Conservation (phyloP, 2,797 vertebrate genomes). For the Acipenser ruthenus region DNA sequence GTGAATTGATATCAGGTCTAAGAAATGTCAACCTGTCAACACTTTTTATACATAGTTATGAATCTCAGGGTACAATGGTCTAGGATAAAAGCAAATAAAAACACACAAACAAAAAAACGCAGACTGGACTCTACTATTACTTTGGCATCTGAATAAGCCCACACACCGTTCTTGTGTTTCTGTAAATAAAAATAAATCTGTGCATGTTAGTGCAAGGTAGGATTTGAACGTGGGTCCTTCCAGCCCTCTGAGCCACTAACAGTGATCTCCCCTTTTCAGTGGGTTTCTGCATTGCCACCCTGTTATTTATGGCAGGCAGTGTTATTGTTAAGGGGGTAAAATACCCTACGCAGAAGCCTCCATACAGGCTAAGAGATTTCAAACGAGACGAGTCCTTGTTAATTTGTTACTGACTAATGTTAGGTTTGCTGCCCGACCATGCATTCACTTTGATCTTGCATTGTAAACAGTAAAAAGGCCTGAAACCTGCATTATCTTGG, state of each 20-base stretch:
- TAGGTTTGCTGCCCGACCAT: conserved; percentile 59
- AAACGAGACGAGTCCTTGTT: conserved; percentile 42
- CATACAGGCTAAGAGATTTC: conserved; percentile 16
- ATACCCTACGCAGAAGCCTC: conserved; percentile 10
- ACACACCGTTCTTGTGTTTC: background rate
- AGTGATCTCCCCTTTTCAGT: background rate
- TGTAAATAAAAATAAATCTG: background rate
- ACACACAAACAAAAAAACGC: no score
- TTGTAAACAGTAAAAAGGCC: conserved; percentile 55
- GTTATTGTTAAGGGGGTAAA: background rate
- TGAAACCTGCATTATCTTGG: conserved; percentile 53
- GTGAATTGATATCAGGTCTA: no score
- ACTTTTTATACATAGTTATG: background rate
- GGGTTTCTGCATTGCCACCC: no score
- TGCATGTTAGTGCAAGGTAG: conserved; percentile 2
- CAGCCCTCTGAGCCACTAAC: conserved; percentile 11
- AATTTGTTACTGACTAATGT: conserved; percentile 59
- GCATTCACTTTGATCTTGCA: conserved; percentile 70
- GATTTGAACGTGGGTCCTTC: conserved; percentile 7
- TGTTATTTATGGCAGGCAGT: no score
- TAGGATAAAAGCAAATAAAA: no score
- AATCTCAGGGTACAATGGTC: background rate
- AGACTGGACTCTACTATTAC: no score
- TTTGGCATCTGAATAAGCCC: no score
- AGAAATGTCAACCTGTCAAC: no score